Percentiles rank a stretch among this genome's conserved stretches.
Conservation (phyloP, 2,797 vertebrate genomes). For the Muscicapa comitata region DNA sequence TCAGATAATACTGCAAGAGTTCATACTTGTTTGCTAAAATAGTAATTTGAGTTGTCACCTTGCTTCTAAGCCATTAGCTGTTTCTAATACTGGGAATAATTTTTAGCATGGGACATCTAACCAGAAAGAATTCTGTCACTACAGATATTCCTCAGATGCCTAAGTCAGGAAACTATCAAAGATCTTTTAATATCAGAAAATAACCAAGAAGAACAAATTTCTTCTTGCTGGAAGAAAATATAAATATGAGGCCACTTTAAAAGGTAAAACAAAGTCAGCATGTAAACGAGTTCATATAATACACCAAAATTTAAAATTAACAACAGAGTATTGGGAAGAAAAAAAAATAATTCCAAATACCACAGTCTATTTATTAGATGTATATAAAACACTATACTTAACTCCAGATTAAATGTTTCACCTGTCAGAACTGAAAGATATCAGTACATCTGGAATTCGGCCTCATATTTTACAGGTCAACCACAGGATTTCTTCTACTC, state of each 20-base stretch:
- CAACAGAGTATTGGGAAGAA: not conserved
- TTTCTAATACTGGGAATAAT: not conserved
- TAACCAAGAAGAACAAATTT: not conserved
- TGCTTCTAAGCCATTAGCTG: not conserved
- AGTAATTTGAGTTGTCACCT: not conserved
- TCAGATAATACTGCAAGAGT: not conserved
- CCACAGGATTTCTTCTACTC: not conserved
- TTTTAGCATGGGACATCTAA: not conserved
- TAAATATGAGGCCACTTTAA: not conserved
- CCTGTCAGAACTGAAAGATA: not conserved
- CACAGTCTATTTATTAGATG: not conserved
- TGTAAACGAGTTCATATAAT: not conserved
- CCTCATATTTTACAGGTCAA: conserved; percentile 14
- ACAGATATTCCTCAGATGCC: not conserved
- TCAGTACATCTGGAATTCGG: not conserved
- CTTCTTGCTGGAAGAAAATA: not conserved
- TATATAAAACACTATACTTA: not conserved
- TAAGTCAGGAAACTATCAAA: not conserved
- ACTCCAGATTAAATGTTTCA: not conserved
- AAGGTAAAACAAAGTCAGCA: not conserved
- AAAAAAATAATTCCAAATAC: not conserved
- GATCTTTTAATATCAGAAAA: not conserved
- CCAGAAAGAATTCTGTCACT: not conserved
- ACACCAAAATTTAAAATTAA: not conserved
- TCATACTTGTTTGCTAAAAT: not conserved